Evolutionary conservation across 2,113 vertebrate genomes (phyloP), one percentile per base, ranked within the genome.

Genomic region (Pycnonotus jocosus): DNA sequence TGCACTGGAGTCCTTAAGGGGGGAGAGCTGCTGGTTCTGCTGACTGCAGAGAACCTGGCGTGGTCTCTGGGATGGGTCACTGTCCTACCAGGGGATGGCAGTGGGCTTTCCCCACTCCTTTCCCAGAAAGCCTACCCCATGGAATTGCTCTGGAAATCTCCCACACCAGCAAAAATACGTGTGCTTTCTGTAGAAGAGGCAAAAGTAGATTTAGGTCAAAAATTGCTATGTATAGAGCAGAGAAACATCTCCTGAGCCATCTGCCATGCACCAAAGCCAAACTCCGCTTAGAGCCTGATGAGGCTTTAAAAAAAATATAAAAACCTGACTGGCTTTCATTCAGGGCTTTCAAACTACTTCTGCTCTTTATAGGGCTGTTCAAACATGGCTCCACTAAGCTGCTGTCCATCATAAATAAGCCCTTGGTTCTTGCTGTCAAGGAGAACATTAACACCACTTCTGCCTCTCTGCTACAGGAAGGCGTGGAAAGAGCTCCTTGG

Each of bases 251-350:
- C 88, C 85, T 70, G 79, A 92, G 28, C 93, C 91, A 92, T 95
- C 95, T 97, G 96, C 95, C 91, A 11, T 45, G 90, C 71, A 88
- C 88, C 82, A 73, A 80, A 90, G 88, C 90, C 96, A 96, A 93
- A 83, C 86, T 86, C 86, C 2, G 56, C 95, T 95, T 86, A 88
- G 23, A 90, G 71, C 68, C 60, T 90, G 80, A 78, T 38, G 66
- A 88, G 62, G 88, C 71, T 94, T 95, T 86, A 58, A 48, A 87
- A 87, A 86, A 48, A 5, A 15, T 12, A 27, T n/a, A 20, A 45
- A 71, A 77, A 30, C 54, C 50, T 22, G 71, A 69, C 82, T 94
- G 92, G 92, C 88, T 93, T 88, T 38, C 82, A 90, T 38, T 96
- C 94, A 90, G 76, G 47, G 88, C 68, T 83, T 71, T 78, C 83